phyloP scores from a whole-genome alignment of 1,140 invertebrate genomes.

The Grapholita molesta region DNA sequence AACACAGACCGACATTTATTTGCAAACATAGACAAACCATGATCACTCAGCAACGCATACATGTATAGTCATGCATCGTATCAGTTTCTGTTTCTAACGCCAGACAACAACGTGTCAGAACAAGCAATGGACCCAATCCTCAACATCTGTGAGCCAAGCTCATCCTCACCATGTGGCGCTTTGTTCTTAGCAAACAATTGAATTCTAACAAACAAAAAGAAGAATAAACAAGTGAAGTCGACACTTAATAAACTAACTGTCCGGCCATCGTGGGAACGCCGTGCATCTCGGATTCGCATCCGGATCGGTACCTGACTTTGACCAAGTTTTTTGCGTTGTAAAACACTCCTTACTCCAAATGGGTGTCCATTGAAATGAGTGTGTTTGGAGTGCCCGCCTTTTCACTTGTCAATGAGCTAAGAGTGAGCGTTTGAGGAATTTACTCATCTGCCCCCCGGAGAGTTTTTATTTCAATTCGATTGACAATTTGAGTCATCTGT shows the following conservation, averaged over 20 bases:
- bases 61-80: not conserved
- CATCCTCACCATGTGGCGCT: constrained; percentile 46
- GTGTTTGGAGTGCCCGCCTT: constrained; percentile 46
- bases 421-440: constrained; percentile 27
- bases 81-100: constrained; percentile 2
- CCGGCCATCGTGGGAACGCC: constrained; percentile 63
- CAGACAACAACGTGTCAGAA: constrained; percentile 23
- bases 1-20: not conserved
- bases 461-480: not conserved
- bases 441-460: constrained; percentile 29
- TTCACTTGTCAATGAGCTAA: constrained; percentile 21
- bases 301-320: constrained; percentile 58
- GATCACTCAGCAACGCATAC: constrained; percentile 4
- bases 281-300: constrained; percentile 54
- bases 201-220: constrained; percentile 39
- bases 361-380: constrained; percentile 43
- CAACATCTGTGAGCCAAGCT: constrained; percentile 22
- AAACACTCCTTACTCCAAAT: constrained; percentile 63
- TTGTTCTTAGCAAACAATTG: constrained; percentile 43
- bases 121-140: constrained; percentile 15
- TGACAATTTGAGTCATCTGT: constrained; percentile 3
- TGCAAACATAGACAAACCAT: not conserved
- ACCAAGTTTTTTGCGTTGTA: constrained; percentile 57
- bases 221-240: constrained; percentile 51
- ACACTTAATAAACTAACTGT: constrained; percentile 65